Percentiles rank a stretch among this genome's conserved stretches.
Conservation (phyloP, 2,888 invertebrate genomes). For the Monopis laevigella region DNA sequence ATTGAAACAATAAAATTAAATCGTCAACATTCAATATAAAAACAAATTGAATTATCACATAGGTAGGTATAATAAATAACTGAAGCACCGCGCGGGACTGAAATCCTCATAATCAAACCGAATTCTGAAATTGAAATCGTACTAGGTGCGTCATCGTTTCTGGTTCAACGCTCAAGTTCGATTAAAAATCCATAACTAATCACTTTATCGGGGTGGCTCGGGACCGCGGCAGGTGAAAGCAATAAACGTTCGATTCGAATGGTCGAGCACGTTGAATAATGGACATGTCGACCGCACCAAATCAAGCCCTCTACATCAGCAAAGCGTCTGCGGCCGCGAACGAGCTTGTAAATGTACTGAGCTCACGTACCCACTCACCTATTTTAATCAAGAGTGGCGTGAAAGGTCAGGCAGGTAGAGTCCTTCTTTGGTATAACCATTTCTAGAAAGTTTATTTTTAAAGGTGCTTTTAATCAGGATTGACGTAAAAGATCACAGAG, state of each 20-base stretch:
- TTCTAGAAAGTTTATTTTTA: too few species aligned
- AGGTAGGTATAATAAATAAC: too few species aligned
- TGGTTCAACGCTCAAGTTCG: conserved; percentile 6
- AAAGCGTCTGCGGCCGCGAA: conserved; percentile 6
- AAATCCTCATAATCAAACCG: too few species aligned
- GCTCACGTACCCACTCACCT: neutral
- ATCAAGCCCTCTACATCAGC: conserved; percentile 11
- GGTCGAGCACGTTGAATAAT: conserved; percentile 20
- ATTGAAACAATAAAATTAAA: too few species aligned
- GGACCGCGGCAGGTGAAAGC: conserved; percentile 17
- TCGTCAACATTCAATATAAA: too few species aligned
- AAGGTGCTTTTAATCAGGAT: too few species aligned
- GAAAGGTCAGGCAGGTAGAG: conserved; percentile 7
- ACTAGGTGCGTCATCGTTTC: conserved; percentile 8
- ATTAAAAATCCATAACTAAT: conserved; percentile 13
- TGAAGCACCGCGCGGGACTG: too few species aligned
- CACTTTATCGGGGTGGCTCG: conserved; percentile 8
- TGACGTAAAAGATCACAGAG: too few species aligned
- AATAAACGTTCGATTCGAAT: conserved; percentile 18
- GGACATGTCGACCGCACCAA: conserved; percentile 18
- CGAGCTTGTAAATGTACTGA: neutral
- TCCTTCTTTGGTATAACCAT: too few species aligned
- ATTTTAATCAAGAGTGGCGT: conserved; percentile 2
- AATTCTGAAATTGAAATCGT: conserved; percentile 5
- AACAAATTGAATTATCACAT: too few species aligned